Percentiles rank a stretch among this genome's conserved stretches.
These are phyloP conservation scores for Drosophila lacertosa DNA, from an alignment of 1,140 invertebrate genomes.

Conservation along the genomic window DNA sequence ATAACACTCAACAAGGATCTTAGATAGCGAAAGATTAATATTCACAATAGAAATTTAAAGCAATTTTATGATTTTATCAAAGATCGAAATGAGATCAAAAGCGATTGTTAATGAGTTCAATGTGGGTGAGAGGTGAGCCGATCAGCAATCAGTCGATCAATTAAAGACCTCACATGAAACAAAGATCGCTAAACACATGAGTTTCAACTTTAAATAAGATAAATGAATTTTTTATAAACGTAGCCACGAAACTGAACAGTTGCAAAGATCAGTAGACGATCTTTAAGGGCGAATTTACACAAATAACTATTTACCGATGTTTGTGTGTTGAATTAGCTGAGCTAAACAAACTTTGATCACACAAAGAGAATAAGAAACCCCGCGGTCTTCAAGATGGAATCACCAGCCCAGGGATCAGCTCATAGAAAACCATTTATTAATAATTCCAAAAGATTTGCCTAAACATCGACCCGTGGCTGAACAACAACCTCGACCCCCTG, in stretches of 20 bases:
- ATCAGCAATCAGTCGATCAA: too few species aligned
- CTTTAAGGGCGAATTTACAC: background rate
- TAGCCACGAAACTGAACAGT: background rate
- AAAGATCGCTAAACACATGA: too few species aligned
- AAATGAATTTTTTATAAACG: too few species aligned
- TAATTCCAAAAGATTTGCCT: conserved; percentile 41
- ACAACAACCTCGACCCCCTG: conserved; percentile 56
- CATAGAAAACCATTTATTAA: conserved; percentile 25
- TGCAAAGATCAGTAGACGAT: background rate
- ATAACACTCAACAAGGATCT: background rate
- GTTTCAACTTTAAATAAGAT: too few species aligned
- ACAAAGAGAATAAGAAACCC: background rate
- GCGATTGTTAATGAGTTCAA: too few species aligned
- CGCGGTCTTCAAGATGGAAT: conserved; percentile 20
- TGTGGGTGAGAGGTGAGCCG: too few species aligned
- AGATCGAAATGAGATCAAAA: too few species aligned
- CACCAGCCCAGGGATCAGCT: conserved; percentile 2
- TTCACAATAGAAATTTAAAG: too few species aligned
- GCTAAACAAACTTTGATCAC: conserved; percentile 13
- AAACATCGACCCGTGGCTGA: conserved; percentile 15
- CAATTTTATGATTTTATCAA: too few species aligned
- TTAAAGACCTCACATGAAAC: too few species aligned
- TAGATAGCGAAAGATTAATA: background rate
- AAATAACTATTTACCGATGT: conserved; percentile 2
- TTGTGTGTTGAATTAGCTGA: conserved; percentile 9